Evolutionary conservation across 2,113 vertebrate species (phyloP).

Genomic region (Alces alces): DNA sequence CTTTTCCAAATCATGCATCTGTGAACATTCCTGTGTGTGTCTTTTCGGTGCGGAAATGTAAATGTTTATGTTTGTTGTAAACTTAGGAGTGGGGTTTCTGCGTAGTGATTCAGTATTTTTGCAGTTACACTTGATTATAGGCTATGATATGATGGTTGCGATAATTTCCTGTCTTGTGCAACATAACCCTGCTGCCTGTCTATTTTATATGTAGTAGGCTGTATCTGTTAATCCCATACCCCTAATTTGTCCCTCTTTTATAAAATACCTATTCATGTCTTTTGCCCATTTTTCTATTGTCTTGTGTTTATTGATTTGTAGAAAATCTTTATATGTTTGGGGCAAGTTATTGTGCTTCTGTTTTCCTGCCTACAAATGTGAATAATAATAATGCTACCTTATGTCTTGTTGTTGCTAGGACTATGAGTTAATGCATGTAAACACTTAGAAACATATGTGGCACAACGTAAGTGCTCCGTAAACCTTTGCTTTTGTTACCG

Average conservation of each 20-base stretch:
- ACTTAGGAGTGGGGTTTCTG: not conserved
- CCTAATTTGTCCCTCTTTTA: not conserved
- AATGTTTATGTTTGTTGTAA: not conserved
- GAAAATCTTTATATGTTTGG: not conserved
- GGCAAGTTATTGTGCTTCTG: not conserved
- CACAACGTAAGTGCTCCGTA: rapidly evolving
- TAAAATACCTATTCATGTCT: not conserved
- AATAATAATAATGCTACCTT: not conserved
- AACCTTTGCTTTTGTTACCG: not conserved
- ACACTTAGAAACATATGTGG: not conserved
- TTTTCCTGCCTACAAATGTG: not conserved
- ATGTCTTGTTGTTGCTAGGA: not conserved
- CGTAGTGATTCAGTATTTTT: not conserved
- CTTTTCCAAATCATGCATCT: not conserved
- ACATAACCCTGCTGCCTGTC: not conserved
- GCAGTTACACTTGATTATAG: not conserved
- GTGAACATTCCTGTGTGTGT: not conserved
- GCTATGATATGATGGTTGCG: not conserved
- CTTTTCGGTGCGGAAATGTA: not conserved
- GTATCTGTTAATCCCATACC: not conserved
- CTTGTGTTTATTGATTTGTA: not conserved
- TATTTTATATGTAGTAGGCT: not conserved
- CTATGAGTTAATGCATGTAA: not conserved
- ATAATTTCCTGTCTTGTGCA: not conserved
- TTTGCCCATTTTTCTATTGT: not conserved